Base-by-base conservation (phyloP, 2,888 invertebrate genomes). In the Notodonta ziczac region DNA sequence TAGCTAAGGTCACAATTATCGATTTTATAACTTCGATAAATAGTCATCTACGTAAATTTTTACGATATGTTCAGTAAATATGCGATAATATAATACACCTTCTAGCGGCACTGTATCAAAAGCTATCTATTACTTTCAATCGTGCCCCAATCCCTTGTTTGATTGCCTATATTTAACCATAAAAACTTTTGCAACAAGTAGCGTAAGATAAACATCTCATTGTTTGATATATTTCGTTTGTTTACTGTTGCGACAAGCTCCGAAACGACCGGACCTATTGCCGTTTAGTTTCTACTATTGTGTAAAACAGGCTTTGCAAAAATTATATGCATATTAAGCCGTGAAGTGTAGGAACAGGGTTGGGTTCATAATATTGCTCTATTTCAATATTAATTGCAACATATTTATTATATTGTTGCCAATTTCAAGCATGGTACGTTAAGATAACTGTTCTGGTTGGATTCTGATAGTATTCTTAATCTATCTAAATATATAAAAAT, bases 261-360 rank as follows among this genome's bases (percentile, higher is more conserved):
- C 40, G 56, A 58, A 63, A 58, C 50, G 39, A 40, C 59, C 52
- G 35, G 52, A 58, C 55, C 57, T 54, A 63, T 63, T 46, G 51
- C 58, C 32, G 32, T 51, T 24, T 7, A 10, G 13, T 52, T 32
- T 52, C 32, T 52, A 32, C 10, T 16, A 50, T 50, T 50, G 50
- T 50, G 50, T 50, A 50, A 50, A 50, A 16, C 16, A 9, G 14
- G 14, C 16, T 16, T 48, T 5, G 16, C 50, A 16, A 50, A 50
- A 50, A 50, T 50, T 50, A 50, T 50, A 50, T 50, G 50, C 50
- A 50, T 7, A 10, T 50, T 50, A 50, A 9, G 4, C 14, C 50
- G 50, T 16, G 50, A 50, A 50, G 50, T 6, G 8, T 6, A 35
- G 35, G 7, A 35, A 35, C 7, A 35, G 35, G 35, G 24, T 24